Evolutionary conservation across 2,113 vertebrate genomes (phyloP), one percentile per base, ranked within the genome.

Genomic region (Spilogale gracilis): DNA sequence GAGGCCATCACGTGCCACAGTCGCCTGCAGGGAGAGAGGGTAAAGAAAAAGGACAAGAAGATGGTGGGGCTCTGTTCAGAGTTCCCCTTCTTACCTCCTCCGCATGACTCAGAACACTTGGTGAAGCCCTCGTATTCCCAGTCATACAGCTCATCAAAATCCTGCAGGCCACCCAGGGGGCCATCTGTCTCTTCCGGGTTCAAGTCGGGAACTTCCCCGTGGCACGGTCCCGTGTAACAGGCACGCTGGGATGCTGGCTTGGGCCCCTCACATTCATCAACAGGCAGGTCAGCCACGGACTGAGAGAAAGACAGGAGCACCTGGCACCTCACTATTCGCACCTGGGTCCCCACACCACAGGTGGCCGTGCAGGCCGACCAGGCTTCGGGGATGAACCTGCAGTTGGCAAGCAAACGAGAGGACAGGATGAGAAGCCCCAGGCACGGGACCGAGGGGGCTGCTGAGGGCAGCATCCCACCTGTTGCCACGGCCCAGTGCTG

Each of bases 121-220:
- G 99, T 99, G 98, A 99, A 99, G 6, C 99, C 99, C 85, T 99
- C 99, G 1, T 99, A 99, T 87, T 99, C 99, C 99, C 99, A 99
- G 98, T 99, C 99, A 60, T 99, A 99, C 18, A 99, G 99, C 97
- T 99, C 99, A 73, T 99, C 99, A 21, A 98, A 98, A 74, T 99
- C 98, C 73, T 98, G 98, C 27, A 98, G 91, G 81, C 96, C 98
- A 2, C 98, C 97, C 14, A 98, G 94, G 27, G 98, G 54, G 84
- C 97, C 71, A 43, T 98, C 98, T 3, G 98, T 89, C 83, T 98
- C 98, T 52, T 98, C 98, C 25, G 95, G 93, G 10, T 61, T 97
- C 30, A 98, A 94, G 21, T 98, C 98, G 0, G 98, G 65, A 30
- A 95, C 61, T 32, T 99, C 98, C 48, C 98, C 99, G 4, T 97